Evolutionary conservation across 2,797 vertebrate genomes (phyloP).

Genomic region (Platalea minor): DNA sequence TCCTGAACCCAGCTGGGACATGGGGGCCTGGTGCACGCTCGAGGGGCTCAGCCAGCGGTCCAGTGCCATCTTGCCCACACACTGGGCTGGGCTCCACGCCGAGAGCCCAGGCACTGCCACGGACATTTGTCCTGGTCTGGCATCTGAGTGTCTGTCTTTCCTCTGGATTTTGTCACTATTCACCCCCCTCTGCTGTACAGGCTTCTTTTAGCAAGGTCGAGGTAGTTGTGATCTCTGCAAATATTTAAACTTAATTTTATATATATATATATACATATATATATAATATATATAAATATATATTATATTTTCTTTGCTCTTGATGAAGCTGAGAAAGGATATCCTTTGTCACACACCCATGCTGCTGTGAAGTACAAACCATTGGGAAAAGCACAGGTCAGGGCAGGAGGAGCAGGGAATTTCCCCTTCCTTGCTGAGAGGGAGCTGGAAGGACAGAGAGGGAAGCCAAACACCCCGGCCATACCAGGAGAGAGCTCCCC

Average conservation of each 20-base stretch:
- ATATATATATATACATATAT: conserved; percentile 67
- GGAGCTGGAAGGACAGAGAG: neutral
- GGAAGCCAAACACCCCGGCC: neutral
- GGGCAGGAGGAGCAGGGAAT: neutral
- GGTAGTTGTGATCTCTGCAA: conserved; percentile 71
- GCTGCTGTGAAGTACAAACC: conserved; percentile 75
- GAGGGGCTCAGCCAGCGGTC: neutral
- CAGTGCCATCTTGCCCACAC: neutral
- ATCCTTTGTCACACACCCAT: conserved; percentile 65
- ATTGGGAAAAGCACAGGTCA: neutral
- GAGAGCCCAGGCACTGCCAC: neutral
- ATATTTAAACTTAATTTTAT: conserved; percentile 81
- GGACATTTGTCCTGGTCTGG: neutral
- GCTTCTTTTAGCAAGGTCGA: conserved; percentile 68
- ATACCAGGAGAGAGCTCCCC: neutral
- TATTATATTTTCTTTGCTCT: conserved; percentile 81
- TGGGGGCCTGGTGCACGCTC: accelerated
- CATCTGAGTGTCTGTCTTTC: neutral
- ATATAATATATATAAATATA: conserved; percentile 73
- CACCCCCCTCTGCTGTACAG: conserved; percentile 59
- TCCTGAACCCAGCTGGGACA: neutral
- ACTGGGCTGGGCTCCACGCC: neutral
- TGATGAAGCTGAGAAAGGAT: conserved; percentile 72
- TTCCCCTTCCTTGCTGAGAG: neutral
- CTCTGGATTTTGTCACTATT: conserved; percentile 51